Evolutionary conservation across 2,888 invertebrate genomes (phyloP), one percentile per base, ranked within the genome.

Genomic region (Drosophila mulleri): DNA sequence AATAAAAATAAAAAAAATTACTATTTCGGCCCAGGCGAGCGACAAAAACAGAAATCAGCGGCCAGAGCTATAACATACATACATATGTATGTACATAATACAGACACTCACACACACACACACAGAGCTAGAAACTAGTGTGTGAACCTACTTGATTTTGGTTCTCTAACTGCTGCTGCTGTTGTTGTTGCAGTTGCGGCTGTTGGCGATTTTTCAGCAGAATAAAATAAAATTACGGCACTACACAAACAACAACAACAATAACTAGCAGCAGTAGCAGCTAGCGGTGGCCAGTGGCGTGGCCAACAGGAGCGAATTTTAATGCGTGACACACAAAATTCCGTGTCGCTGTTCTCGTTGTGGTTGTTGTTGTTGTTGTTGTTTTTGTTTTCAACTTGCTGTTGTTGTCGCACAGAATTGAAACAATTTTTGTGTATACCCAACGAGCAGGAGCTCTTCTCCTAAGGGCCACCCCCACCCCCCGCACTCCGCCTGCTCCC

Each of bases 71-170:
- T 47, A 11, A 66, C 35, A 54, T 6, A 66, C 35, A 54, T 6
- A 44, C 37, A 47, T 26, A 50, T 32, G 39, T 26, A 50, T 32
- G 39, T 37, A 50, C 16, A 29, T 9, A 45, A 37, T 12, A 66
- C 37, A 57, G 23, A 39, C 32, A 29, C 53, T 64, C 35, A 57
- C 53, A 41, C 39, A 37, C 23, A 26, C 39, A 2, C 54, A 6
- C n/a, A 26, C 26, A 26, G 26, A n/a, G 39, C 41, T 50, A 47
- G 58, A 77, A 72, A 74, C 79, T 72, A 77, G 79, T 87, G 83
- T 84, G 85, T 80, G 88, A 86, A 86, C 78, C 76, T 85, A 83
- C 83, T 86, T 85, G 83, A 84, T 82, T 82, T 85, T 80, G 83
- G 78, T 70, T 75, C 63, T 59, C 52, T 60, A 72, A 57, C 20